Percentiles rank a stretch among this genome's conserved stretches.
phyloP scores from a whole-genome alignment of 2,888 invertebrate species.

The Podabrus alpinus region DNA sequence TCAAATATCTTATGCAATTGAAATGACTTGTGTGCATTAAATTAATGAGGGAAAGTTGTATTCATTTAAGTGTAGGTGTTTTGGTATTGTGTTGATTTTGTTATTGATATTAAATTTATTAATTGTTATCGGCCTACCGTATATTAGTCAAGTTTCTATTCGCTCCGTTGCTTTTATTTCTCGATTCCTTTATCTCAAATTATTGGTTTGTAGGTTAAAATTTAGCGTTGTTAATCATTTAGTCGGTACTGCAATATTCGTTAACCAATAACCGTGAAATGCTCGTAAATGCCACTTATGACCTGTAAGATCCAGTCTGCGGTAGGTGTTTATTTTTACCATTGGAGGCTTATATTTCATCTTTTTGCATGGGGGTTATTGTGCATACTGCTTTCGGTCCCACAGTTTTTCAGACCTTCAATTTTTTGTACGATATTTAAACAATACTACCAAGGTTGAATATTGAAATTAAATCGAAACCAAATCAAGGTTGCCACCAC shows the following conservation, averaged over 20 bases:
- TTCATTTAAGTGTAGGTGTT: conserved; percentile 29
- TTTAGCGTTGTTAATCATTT: not conserved
- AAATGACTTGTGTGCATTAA: conserved; percentile 24
- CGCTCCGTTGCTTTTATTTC: conserved; percentile 17
- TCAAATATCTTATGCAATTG: conserved; percentile 35
- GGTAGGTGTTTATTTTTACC: conserved; percentile 24
- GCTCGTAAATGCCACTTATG: conserved; percentile 23
- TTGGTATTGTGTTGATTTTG: conserved; percentile 30
- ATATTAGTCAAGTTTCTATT: conserved; percentile 20
- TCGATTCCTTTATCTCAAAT: conserved; percentile 8
- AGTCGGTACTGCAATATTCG: not conserved
- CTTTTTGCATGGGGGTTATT: conserved; percentile 7
- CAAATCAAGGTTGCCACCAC: conserved; percentile 32
- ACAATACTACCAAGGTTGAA: conserved; percentile 25
- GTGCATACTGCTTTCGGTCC: conserved; percentile 10
- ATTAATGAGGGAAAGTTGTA: conserved; percentile 36
- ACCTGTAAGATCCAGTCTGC: conserved; percentile 20
- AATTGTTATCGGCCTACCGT: conserved; percentile 17
- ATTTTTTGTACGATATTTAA: conserved; percentile 20
- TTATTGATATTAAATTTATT: conserved; percentile 23
- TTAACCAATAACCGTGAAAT: conserved; percentile 24
- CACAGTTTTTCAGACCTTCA: conserved; percentile 24
- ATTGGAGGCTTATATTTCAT: conserved; percentile 20
- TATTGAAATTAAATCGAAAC: conserved; percentile 28
- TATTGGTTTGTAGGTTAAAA: not conserved